Evolutionary conservation across 1,140 invertebrate genomes (phyloP).

Genomic region (Aleiodes sp.): DNA sequence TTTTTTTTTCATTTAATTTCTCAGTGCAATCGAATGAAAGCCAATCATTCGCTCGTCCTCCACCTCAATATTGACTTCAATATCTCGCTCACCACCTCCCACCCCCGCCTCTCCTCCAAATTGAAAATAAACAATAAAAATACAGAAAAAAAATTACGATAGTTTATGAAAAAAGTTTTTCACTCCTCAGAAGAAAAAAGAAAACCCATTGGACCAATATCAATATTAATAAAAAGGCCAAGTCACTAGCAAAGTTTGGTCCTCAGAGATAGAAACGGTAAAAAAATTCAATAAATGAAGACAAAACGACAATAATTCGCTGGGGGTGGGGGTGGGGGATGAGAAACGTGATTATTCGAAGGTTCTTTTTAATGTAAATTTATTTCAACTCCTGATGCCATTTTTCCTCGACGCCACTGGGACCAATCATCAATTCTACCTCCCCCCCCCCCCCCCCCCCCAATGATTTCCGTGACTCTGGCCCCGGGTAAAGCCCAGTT

Average conservation of each 20-base stretch:
- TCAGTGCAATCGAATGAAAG: too few species aligned
- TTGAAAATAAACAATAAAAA: too few species aligned
- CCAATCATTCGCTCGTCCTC: background rate
- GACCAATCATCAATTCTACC: constrained; percentile 47
- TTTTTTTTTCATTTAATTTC: too few species aligned
- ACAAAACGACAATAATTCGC: constrained; percentile 17
- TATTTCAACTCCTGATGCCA: constrained; percentile 34
- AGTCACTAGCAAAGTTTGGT: background rate
- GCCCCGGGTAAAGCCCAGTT: background rate
- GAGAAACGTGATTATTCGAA: background rate
- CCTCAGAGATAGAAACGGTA: background rate
- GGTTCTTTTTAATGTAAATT: constrained; percentile 7
- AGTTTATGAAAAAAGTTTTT: background rate
- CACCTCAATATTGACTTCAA: background rate
- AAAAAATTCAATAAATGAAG: background rate
- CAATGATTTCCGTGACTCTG: constrained; percentile 17
- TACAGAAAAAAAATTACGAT: background rate
- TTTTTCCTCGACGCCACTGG: constrained; percentile 47
- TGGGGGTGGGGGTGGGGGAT: too few species aligned
- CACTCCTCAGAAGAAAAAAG: background rate
- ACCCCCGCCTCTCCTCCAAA: too few species aligned
- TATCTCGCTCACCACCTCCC: background rate
- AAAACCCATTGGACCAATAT: background rate
- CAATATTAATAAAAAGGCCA: background rate
- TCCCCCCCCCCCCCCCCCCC: constrained; percentile 22